Base-by-base conservation (phyloP, 2,113 vertebrate genomes). In the Tetrao urogallus region DNA sequence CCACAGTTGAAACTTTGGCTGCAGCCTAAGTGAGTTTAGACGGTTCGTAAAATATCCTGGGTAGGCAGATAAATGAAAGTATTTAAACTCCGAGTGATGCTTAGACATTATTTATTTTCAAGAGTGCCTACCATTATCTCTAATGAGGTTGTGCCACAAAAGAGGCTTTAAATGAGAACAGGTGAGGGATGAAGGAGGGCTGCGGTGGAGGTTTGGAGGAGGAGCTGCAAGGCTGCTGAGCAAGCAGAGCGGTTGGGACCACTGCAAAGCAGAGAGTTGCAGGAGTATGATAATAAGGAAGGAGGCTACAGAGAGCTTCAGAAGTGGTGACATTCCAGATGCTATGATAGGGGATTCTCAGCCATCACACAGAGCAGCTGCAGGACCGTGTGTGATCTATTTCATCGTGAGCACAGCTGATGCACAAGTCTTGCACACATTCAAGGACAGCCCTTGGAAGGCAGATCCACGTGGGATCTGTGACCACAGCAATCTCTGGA, bases 1-100 rank as follows among this genome's bases (percentile, higher is more conserved):
- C 86, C 80, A 47, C 86, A 65, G 60, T 72, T 67, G 42, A 77
- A 93, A 80, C 91, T 90, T 58, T 13, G 92, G 67, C 87, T 94
- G 38, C 57, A 18, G 66, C 61, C 85, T 88, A 56, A 81, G 78
- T 52, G 57, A 61, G 40, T 82, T 91, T 93, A 92, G 72, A 78
- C 69, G 65, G 79, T 61, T 93, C 91, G 89, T 57, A 91, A 86
- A 76, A 86, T 48, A 69, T 84, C 82, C 70, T 12, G 48, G 61
- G 48, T 82, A 94, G 69, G 67, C 7, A 86, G 90, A 60, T 36
- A 81, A 91, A 88, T 57, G 45, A 25, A 85, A 69, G 61, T 6
- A 72, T 90, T 94, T 86, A 91, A 91, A 94, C 75, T 17, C 85
- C 73, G 63, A 60, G 61, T 4, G 18, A 67, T 56, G 69, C 15